These are phyloP conservation scores for Crenichthys baileyi DNA, from an alignment of 2,797 vertebrate species.

Conservation along the genomic window DNA sequence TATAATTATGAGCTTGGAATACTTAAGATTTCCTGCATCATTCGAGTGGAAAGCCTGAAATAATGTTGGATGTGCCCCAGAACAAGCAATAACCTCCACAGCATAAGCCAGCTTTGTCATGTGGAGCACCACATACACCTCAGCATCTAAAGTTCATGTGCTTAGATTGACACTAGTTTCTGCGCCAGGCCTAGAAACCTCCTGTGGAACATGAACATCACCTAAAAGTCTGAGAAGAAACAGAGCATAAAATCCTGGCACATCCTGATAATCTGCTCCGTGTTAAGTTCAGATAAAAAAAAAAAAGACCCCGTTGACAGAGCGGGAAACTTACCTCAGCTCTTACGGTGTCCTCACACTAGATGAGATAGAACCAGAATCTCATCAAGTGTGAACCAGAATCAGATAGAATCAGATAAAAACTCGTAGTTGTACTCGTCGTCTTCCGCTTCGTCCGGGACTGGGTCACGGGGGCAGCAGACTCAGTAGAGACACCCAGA, in stretches of 20 bases:
- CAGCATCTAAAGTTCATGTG: too few species aligned
- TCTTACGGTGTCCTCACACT: not conserved
- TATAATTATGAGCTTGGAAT: not conserved
- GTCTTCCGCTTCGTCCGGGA: too few species aligned
- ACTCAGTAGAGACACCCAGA: too few species aligned
- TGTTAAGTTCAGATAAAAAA: too few species aligned
- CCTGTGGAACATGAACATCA: not conserved
- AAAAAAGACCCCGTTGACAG: not conserved
- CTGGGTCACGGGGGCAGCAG: too few species aligned
- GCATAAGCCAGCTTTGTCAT: not conserved
- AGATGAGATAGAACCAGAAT: too few species aligned
- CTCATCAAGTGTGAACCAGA: too few species aligned
- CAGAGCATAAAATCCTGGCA: not conserved
- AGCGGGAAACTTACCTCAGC: not conserved
- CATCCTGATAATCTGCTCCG: not conserved
- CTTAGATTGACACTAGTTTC: not conserved
- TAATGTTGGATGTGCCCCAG: too few species aligned
- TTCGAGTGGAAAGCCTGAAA: not conserved
- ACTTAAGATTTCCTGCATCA: not conserved
- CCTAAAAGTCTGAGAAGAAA: not conserved
- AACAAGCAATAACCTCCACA: not conserved
- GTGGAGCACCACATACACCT: constrained; percentile 9
- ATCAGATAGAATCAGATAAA: not conserved
- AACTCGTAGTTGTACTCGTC: too few species aligned
- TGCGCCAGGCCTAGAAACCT: not conserved